Conservation (phyloP, 2,113 vertebrate species). For the Agapornis roseicollis region DNA sequence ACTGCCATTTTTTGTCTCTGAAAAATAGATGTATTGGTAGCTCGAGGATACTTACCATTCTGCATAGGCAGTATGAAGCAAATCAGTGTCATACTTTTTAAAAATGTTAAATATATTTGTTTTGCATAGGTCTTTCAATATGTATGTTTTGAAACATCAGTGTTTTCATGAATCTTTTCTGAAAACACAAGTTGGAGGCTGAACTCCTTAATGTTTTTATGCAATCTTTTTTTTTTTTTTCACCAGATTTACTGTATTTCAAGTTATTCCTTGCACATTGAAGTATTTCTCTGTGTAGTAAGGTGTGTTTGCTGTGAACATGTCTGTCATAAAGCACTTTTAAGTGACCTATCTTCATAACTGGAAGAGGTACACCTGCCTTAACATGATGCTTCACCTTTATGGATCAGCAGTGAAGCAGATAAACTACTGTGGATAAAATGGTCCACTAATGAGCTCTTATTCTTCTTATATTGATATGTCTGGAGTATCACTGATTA, state of each 20-base stretch:
- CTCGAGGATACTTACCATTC: not conserved
- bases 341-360: not conserved
- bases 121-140: not conserved
- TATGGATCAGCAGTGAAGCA: not conserved
- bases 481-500: not conserved
- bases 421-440: not conserved
- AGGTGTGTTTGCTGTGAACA: not conserved
- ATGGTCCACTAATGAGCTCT: not conserved
- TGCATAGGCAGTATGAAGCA: not conserved
- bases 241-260: not conserved
- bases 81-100: not conserved
- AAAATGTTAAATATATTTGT: not conserved
- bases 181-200: not conserved
- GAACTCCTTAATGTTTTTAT: not conserved
- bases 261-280: not conserved
- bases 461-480: not conserved
- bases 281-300: not conserved
- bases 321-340: not conserved
- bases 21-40: not conserved
- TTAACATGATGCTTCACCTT: not conserved
- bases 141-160: not conserved
- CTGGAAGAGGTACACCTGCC: not conserved
- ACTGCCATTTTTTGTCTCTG: not conserved
- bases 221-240: not conserved
- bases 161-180: not conserved